Evolutionary conservation across 2,113 vertebrate genomes (phyloP), one percentile per base, ranked within the genome.

Genomic region (Lepisosteus oculatus): DNA sequence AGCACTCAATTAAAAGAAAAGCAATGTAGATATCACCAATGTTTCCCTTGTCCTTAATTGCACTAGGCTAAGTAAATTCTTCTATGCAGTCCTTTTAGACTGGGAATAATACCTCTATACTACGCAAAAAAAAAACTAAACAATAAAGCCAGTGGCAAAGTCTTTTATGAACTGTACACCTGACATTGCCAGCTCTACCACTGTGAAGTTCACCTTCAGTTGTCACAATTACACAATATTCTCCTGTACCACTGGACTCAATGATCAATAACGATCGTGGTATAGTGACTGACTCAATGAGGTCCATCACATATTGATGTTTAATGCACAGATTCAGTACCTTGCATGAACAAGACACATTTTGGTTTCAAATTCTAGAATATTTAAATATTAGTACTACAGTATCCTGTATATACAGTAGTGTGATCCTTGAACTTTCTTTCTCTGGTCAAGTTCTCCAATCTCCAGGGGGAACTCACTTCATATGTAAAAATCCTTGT

Each of bases 201-300:
- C 70, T 63, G 65, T 72, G 71, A 72, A 72, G 71, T 57, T 65
- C 71, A 72, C 71, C 71, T 72, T 56, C 71, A 72, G 43, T 61
- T 43, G 54, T 65, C 62, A 65, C 62, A 42, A 47, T 65, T 8
- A 43, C 0, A 45, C 56, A 41, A 66, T 65, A 45, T 65, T 66
- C 44, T 54, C 55, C n/a, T 43, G 57, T 66, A 65, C 54, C 54
- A 17, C 43, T 66, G 9, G 43, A 55, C 61, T 55, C 41, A 45
- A 55, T 65, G 51, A 56, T 41, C 57, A 70, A 61, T 59, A 69
- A 69, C 29, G 47, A 51, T 29, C 29, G 1, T 29, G 29, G 29
- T 29, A 29, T 29, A 29, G 29, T 29, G 29, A 2, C 29, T 29
- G 29, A 29, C 29, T 29, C 29, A 29, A 29, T 29, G 29, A 29